Percentiles rank a stretch among this genome's conserved stretches.
Conservation (phyloP, 2,888 invertebrate species). For the Hirtodrosophila duncani region DNA sequence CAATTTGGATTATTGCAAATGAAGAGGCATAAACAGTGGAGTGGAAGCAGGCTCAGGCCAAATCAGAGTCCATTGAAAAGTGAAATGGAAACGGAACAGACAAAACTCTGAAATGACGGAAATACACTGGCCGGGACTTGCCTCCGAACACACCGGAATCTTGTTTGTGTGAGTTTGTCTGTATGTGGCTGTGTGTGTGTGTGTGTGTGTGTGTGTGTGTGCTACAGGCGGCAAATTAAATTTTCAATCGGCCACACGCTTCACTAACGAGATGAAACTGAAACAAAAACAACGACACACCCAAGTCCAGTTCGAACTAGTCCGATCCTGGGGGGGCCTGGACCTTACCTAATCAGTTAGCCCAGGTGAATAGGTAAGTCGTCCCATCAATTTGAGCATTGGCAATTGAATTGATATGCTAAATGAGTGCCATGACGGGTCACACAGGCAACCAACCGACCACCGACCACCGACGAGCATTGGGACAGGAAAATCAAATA, state of each 20-base stretch:
- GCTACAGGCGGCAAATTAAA: slow-evolving; percentile 68
- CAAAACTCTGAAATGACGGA: slow-evolving; percentile 50
- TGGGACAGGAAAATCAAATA: too few relatives aligned
- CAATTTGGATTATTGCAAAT: slow-evolving; percentile 68
- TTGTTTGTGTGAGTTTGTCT: not conserved
- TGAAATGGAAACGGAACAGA: slow-evolving; percentile 35
- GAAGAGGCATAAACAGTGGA: slow-evolving; percentile 31
- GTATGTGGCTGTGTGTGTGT: not conserved
- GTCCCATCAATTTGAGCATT: too few relatives aligned
- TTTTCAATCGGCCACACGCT: slow-evolving; percentile 68
- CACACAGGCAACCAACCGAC: too few relatives aligned
- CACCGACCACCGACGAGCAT: too few relatives aligned
- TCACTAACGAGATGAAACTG: slow-evolving; percentile 46
- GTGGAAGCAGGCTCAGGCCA: slow-evolving; percentile 7
- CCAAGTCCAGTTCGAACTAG: too few relatives aligned
- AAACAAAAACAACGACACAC: slow-evolving; percentile 15
- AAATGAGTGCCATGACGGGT: too few relatives aligned
- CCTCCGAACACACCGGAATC: slow-evolving; percentile 1
- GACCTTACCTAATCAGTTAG: too few relatives aligned
- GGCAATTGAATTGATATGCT: too few relatives aligned
- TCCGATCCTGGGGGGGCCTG: too few relatives aligned
- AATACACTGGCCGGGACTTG: slow-evolving; percentile 45
- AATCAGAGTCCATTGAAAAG: slow-evolving; percentile 30
- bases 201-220: slow-evolving; percentile 1
- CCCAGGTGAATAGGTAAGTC: too few relatives aligned